Percentiles rank a stretch among this genome's conserved stretches.
Evolutionary conservation across 2,113 vertebrate genomes (phyloP).

Genomic region (Dipodomys stephensi): DNA sequence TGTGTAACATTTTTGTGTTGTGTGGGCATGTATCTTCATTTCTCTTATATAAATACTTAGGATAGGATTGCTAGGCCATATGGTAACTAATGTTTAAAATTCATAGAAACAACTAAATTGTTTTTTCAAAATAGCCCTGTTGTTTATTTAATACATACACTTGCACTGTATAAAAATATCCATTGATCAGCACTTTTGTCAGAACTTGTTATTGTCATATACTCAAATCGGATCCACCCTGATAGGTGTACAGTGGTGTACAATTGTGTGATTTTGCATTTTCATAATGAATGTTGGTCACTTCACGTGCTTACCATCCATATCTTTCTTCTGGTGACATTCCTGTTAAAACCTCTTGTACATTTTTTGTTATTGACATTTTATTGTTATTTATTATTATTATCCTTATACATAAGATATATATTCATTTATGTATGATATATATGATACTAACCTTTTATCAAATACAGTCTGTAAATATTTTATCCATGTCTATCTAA

Average conservation of each 20-base stretch:
- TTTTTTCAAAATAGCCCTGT: constrained; percentile 11
- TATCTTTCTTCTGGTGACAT: not conserved
- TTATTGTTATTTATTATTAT: too few relatives aligned
- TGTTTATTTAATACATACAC: not conserved
- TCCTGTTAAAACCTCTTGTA: not conserved
- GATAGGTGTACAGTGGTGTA: not conserved
- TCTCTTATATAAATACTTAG: constrained; percentile 40
- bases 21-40: not conserved
- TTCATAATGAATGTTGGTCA: not conserved
- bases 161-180: not conserved
- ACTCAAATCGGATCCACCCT: not conserved
- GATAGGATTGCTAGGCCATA: not conserved
- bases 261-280: not conserved
- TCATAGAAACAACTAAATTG: not conserved
- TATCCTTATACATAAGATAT: not conserved
- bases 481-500: not conserved
- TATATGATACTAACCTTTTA: not conserved
- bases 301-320: not conserved
- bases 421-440: not conserved
- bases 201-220: not conserved
- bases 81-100: not conserved
- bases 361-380: not conserved
- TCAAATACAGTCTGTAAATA: constrained; percentile 15
- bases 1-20: not conserved
- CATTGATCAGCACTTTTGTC: not conserved